These are phyloP conservation scores for Aricia artaxerxes DNA, from an alignment of 2,888 invertebrate genomes.

Conservation along the genomic window DNA sequence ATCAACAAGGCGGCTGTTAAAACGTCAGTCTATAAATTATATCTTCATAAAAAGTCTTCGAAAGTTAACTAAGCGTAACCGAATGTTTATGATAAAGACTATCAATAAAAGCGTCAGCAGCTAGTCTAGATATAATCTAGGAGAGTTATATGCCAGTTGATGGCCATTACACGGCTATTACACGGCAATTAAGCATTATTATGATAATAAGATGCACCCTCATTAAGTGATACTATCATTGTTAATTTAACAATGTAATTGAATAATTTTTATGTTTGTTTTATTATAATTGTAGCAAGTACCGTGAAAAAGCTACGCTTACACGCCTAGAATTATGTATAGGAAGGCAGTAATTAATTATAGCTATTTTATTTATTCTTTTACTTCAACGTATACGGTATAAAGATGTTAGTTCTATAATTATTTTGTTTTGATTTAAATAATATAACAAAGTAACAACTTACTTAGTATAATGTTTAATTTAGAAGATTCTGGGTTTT, in stretches of 20 bases:
- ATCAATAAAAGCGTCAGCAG: constrained; percentile 36
- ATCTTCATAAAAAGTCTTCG: neutral
- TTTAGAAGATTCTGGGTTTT: too few species aligned
- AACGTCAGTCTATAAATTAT: neutral
- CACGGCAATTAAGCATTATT: constrained; percentile 47
- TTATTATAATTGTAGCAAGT: constrained; percentile 15
- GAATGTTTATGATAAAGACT: constrained; percentile 29
- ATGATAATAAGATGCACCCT: constrained; percentile 73
- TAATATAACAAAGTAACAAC: too few species aligned
- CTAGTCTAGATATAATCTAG: constrained; percentile 43
- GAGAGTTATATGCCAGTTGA: constrained; percentile 53
- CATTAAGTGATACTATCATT: constrained; percentile 54
- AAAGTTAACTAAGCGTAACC: neutral
- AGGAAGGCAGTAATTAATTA: too few species aligned
- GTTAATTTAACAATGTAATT: constrained; percentile 31
- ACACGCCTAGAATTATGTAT: neutral
- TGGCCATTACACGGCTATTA: constrained; percentile 71
- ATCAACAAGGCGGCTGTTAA: neutral
- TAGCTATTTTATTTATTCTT: too few species aligned
- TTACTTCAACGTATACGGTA: too few species aligned
- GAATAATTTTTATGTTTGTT: constrained; percentile 28
- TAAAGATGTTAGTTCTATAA: too few species aligned
- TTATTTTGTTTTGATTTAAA: too few species aligned
- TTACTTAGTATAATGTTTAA: too few species aligned
- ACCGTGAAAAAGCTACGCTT: neutral